A percentile compares a stretch with the other conserved stretches of the same genome.
Evolutionary conservation across 2,113 vertebrate species (phyloP).

Genomic region (Tupaia tana): DNA sequence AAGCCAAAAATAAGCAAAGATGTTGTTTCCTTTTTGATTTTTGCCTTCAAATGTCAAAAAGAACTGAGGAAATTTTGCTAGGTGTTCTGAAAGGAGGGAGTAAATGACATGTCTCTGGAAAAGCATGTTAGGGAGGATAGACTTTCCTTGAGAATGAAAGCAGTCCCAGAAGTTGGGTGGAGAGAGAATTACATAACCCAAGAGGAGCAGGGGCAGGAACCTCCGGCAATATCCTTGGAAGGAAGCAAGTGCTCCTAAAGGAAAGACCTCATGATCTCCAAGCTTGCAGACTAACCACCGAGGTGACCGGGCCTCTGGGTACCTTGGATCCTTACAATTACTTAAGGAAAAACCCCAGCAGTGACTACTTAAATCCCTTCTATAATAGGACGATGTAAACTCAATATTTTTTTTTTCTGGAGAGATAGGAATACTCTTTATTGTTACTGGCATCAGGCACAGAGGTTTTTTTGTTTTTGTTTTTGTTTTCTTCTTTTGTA

Average conservation of each 20-base stretch:
- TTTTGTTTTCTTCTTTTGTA: not conserved
- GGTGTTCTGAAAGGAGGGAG: not conserved
- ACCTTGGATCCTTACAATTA: not conserved
- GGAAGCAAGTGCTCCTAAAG: not conserved
- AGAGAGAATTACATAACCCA: not conserved
- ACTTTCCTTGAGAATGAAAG: not conserved
- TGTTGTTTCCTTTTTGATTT: not conserved
- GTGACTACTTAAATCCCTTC: not conserved
- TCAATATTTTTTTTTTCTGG: not conserved
- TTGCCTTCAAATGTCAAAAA: not conserved
- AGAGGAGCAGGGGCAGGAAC: fast-evolving
- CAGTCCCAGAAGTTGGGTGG: not conserved
- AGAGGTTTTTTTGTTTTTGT: too few species aligned
- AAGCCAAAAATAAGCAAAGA: not conserved
- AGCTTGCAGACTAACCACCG: not conserved
- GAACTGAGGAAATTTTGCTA: not conserved
- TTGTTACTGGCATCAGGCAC: too few species aligned
- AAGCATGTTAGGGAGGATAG: not conserved
- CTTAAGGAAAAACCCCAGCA: not conserved
- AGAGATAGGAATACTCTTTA: too few species aligned
- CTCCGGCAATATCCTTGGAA: too few species aligned
- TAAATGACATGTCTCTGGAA: not conserved
- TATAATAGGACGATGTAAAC: not conserved
- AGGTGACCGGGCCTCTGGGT: too few species aligned
- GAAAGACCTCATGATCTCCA: fast-evolving